These are phyloP conservation scores for Apamea epomidion DNA, from an alignment of 2,888 invertebrate genomes.

Conservation along the genomic window DNA sequence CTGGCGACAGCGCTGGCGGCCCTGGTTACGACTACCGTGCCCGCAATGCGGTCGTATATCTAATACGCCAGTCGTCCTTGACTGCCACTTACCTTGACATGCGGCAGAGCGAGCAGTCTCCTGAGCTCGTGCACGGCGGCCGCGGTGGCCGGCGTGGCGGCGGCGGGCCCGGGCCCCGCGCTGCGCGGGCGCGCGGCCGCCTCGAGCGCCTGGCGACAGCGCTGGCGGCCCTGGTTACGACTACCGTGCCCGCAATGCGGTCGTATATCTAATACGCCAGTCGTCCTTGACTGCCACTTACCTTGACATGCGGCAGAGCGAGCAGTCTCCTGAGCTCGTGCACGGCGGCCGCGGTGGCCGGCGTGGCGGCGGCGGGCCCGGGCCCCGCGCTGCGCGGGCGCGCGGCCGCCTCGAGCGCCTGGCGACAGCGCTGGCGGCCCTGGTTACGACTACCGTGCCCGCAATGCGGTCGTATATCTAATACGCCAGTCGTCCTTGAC, in stretches of 20 bases:
- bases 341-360: slow-evolving; percentile 75
- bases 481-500: not conserved
- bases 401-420: slow-evolving; percentile 89
- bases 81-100: slow-evolving; percentile 76
- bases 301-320: slow-evolving; percentile 90
- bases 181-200: slow-evolving; percentile 83
- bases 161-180: slow-evolving; percentile 91
- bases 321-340: slow-evolving; percentile 89
- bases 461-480: too few relatives aligned
- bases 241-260: too few relatives aligned
- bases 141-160: slow-evolving; percentile 84
- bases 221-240: too few relatives aligned
- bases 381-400: slow-evolving; percentile 88
- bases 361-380: slow-evolving; percentile 91
- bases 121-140: slow-evolving; percentile 81
- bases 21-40: too few relatives aligned
- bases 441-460: too few relatives aligned
- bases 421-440: slow-evolving; percentile 93
- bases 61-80: not conserved
- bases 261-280: too few relatives aligned
- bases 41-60: too few relatives aligned
- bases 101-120: slow-evolving; percentile 91
- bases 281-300: not conserved
- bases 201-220: slow-evolving; percentile 92
- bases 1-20: slow-evolving; percentile 93